phyloP scores from a whole-genome alignment of 2,113 vertebrate species.

The Kryptolebias marmoratus region DNA sequence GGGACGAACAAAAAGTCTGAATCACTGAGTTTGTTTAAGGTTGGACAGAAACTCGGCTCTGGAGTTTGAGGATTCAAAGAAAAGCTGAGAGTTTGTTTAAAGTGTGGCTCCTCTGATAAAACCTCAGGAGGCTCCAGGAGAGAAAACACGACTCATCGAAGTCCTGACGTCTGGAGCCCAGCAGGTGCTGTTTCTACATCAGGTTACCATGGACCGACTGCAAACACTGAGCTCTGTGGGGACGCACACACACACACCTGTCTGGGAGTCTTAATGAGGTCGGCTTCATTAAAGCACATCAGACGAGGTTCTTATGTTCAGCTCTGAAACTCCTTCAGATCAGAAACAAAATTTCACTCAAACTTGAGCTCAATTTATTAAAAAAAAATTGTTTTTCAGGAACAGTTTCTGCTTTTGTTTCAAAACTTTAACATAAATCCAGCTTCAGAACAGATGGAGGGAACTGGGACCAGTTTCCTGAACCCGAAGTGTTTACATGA shows the following conservation, averaged over 20 bases:
- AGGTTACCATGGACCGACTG: conserved; percentile 71
- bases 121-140: conserved; percentile 29
- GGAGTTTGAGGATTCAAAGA: background rate
- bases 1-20: background rate
- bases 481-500: accelerated
- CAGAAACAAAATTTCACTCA: background rate
- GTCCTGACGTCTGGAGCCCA: conserved; percentile 59
- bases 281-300: conserved; percentile 13
- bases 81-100: conserved; percentile 18
- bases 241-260: conserved; percentile 16
- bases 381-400: conserved; percentile 2
- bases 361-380: conserved; percentile 1
- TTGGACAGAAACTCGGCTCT: no score
- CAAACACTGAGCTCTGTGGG: conserved; percentile 67
- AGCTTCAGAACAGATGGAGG: background rate
- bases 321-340: conserved; percentile 1
- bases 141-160: conserved; percentile 58
- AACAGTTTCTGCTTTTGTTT: conserved; percentile 6
- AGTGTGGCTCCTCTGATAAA: conserved; percentile 24
- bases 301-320: conserved; percentile 7
- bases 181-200: conserved; percentile 58
- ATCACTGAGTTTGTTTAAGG: background rate
- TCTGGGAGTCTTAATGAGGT: conserved; percentile 28
- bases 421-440: background rate
- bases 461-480: background rate